Conservation (phyloP, 2,113 vertebrate genomes). For the Brachirus orientalis region DNA sequence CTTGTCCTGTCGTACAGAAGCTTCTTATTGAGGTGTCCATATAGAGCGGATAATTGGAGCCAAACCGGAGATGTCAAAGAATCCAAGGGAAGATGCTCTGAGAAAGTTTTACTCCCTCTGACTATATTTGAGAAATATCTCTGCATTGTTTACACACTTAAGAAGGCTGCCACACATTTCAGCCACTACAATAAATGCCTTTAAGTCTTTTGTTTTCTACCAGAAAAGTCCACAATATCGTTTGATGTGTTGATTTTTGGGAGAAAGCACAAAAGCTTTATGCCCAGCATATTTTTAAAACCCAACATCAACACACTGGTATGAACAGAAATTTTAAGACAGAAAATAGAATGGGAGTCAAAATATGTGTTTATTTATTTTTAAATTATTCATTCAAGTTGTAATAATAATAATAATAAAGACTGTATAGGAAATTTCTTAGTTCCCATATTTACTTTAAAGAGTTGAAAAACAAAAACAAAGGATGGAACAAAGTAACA, state of each 20-base stretch:
- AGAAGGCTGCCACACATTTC: slow-evolving; percentile 16
- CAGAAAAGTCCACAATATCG: slow-evolving; percentile 6
- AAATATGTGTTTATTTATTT: no score
- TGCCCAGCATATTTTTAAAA: no score
- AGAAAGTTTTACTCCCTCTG: slow-evolving; percentile 30
- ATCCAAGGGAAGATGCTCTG: slow-evolving; percentile 3
- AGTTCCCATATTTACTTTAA: no score
- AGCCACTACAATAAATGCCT: slow-evolving; percentile 16
- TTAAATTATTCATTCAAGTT: no score
- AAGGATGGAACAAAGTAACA: no score
- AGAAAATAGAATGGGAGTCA: no score
- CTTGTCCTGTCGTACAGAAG: neutral
- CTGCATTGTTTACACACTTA: slow-evolving; percentile 30
- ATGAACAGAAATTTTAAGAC: no score
- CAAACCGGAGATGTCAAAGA: slow-evolving; percentile 22
- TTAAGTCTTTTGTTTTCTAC: slow-evolving; percentile 21
- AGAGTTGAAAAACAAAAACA: no score
- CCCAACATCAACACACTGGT: no score
- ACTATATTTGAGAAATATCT: slow-evolving; percentile 11
- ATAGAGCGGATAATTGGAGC: slow-evolving; percentile 47
- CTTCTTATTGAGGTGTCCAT: slow-evolving; percentile 14
- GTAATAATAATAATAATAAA: no score
- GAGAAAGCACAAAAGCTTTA: slow-evolving; percentile 10
- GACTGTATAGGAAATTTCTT: no score
- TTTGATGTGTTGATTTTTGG: slow-evolving; percentile 13